Percentiles rank a stretch among this genome's conserved stretches.
These are phyloP conservation scores for Drosophila lini DNA, from an alignment of 1,140 invertebrate species.

Conservation along the genomic window DNA sequence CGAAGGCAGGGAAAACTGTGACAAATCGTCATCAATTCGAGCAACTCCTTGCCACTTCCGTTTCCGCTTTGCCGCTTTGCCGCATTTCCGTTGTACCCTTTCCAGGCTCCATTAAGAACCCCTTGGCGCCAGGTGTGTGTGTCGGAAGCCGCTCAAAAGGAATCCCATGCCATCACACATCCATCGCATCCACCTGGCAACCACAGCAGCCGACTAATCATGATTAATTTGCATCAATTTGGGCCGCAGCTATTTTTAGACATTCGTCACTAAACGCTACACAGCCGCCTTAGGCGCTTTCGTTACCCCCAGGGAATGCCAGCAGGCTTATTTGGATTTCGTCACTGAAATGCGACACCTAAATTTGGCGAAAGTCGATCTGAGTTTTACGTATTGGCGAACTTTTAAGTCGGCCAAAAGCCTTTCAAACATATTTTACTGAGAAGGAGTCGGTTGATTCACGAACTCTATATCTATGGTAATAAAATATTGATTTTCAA, in stretches of 20 bases:
- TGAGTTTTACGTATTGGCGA: slow-evolving; percentile 9
- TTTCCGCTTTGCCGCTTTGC: slow-evolving; percentile 17
- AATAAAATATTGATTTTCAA: no score
- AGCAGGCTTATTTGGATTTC: slow-evolving; percentile 25
- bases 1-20: slow-evolving; percentile 19
- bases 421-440: background rate
- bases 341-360: slow-evolving; percentile 13
- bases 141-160: background rate
- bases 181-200: slow-evolving; percentile 28
- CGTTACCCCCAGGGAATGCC: slow-evolving; percentile 27
- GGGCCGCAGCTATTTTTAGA: slow-evolving; percentile 64
- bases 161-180: slow-evolving; percentile 26
- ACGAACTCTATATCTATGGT: no score
- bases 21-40: slow-evolving; percentile 49
- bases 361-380: background rate
- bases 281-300: slow-evolving; percentile 20
- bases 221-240: slow-evolving; percentile 83
- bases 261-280: slow-evolving; percentile 27
- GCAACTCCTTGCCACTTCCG: slow-evolving; percentile 37
- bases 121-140: slow-evolving; percentile 49
- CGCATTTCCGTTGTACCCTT: slow-evolving; percentile 17
- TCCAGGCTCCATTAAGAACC: slow-evolving; percentile 9
- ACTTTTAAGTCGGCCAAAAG: slow-evolving; percentile 9
- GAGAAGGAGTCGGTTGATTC: slow-evolving; percentile 1
- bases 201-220: slow-evolving; percentile 58